Conservation (phyloP, 2,113 vertebrate genomes). For the Saguinus midas region DNA sequence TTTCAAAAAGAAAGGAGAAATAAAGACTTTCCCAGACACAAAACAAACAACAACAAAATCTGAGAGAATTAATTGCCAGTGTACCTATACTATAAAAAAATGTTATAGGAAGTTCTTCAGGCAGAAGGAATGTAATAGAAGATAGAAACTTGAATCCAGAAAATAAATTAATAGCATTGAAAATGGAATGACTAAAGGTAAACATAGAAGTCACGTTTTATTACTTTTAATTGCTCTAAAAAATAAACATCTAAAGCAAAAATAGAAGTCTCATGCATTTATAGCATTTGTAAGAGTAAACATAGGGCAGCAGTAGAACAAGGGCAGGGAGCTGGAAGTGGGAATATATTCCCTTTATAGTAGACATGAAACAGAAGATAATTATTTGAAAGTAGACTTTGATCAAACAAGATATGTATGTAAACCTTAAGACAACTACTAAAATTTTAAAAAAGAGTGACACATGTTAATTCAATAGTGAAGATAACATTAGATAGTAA, state of each 20-base stretch:
- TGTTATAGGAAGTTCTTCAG: background rate
- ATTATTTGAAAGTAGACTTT: constrained; percentile 7
- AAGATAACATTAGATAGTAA: background rate
- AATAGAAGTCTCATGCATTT: background rate
- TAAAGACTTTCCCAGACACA: background rate
- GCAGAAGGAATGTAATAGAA: background rate
- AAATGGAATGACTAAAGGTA: background rate
- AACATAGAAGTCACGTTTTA: background rate
- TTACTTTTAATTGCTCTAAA: background rate
- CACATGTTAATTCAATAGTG: background rate
- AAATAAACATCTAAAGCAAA: background rate
- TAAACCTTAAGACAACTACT: background rate
- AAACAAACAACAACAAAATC: background rate
- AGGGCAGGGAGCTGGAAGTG: background rate
- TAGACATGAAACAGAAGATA: background rate
- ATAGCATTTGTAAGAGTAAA: background rate
- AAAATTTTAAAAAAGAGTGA: background rate
- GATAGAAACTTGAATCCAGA: background rate
- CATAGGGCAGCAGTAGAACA: background rate
- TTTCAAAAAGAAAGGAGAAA: background rate
- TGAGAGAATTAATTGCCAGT: background rate
- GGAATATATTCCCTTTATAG: background rate
- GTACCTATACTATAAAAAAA: background rate
- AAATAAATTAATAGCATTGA: background rate
- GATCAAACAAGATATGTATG: background rate